Conservation (phyloP, 2,113 vertebrate species). For the Phocoena sinus region DNA sequence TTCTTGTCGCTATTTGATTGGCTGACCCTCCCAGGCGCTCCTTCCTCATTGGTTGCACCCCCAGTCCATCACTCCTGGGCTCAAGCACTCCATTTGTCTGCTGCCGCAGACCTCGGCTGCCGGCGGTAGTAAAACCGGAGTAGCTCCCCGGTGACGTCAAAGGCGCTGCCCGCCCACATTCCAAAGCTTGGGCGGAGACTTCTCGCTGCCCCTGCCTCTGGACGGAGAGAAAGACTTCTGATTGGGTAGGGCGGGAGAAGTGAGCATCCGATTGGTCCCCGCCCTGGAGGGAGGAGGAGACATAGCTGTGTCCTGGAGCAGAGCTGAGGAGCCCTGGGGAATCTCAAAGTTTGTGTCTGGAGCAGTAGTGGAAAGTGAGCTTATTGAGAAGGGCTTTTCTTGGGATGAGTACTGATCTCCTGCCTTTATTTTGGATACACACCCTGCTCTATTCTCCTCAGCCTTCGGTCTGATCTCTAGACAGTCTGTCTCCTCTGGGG, state of each 20-base stretch:
- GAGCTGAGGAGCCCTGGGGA: neutral
- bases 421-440: neutral
- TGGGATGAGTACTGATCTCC: neutral
- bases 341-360: constrained; percentile 61
- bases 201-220: neutral
- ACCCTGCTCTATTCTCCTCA: neutral
- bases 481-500: neutral
- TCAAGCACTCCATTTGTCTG: constrained; percentile 59
- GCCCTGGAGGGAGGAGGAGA: neutral
- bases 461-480: neutral
- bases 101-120: neutral
- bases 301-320: neutral
- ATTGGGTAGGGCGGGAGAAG: neutral
- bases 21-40: neutral
- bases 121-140: neutral
- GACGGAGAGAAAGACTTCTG: neutral
- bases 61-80: neutral
- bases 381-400: neutral
- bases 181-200: constrained; percentile 57
- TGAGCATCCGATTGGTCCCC: constrained; percentile 44
- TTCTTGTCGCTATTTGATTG: constrained; percentile 83
- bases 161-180: constrained; percentile 69
- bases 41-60: neutral
- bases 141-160: constrained; percentile 29
- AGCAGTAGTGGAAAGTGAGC: neutral